phyloP scores from a whole-genome alignment of 2,113 vertebrate genomes.

The Machaerirhynchus nigripectus region DNA sequence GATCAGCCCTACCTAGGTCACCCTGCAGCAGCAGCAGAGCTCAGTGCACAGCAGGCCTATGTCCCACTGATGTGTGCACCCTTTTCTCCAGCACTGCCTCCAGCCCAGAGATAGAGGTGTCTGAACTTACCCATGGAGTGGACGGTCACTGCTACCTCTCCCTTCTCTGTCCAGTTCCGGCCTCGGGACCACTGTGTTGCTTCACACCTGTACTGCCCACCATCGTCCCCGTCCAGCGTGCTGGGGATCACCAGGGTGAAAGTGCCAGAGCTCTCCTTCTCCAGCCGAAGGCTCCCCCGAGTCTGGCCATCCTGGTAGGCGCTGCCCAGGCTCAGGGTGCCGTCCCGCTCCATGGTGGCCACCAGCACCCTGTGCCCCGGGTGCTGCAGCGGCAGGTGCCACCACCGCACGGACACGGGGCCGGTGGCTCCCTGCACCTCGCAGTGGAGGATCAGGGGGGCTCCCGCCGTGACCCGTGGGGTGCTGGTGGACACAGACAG shows the following conservation, averaged over 20 bases:
- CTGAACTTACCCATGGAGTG: slow-evolving; percentile 67
- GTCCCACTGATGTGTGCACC: neutral
- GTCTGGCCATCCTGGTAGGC: neutral
- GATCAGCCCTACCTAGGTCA: neutral
- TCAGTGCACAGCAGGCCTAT: neutral
- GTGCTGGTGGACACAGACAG: slow-evolving; percentile 51
- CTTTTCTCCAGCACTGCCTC: neutral
- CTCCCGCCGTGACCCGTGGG: slow-evolving; percentile 51
- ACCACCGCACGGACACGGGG: slow-evolving; percentile 79
- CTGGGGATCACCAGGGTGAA: slow-evolving; percentile 78
- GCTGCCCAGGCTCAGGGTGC: slow-evolving; percentile 38
- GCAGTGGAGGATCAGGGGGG: slow-evolving; percentile 72
- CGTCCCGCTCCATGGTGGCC: slow-evolving; percentile 69
- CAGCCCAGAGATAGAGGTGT: neutral
- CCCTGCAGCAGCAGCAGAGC: neutral
- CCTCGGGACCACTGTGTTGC: slow-evolving; percentile 63
- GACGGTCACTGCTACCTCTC: slow-evolving; percentile 59
- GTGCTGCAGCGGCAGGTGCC: slow-evolving; percentile 17
- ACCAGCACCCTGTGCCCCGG: neutral
- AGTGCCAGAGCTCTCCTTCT: slow-evolving; percentile 21
- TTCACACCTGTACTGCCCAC: slow-evolving; percentile 73
- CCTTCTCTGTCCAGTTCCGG: slow-evolving; percentile 32
- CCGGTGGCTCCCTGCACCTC: slow-evolving; percentile 50
- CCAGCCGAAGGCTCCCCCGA: slow-evolving; percentile 1
- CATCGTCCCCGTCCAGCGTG: neutral